These are phyloP conservation scores for Sitophilus oryzae DNA, from an alignment of 1,140 invertebrate species.

Conservation along the genomic window DNA sequence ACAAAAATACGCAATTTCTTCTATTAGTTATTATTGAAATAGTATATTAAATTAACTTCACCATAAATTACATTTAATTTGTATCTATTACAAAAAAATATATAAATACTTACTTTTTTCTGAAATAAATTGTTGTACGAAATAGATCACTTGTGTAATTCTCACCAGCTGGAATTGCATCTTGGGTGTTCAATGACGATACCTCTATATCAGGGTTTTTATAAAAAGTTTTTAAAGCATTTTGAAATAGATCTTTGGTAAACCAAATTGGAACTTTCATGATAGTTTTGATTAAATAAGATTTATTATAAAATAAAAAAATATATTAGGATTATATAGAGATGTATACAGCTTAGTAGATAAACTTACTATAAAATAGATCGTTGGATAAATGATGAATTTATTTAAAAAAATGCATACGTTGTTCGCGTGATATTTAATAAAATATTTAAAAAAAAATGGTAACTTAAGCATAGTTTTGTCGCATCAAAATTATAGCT, in stretches of 20 bases:
- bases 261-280: constrained; percentile 32
- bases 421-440: background rate
- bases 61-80: too few species aligned
- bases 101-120: constrained; percentile 21
- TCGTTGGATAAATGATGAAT: too few species aligned
- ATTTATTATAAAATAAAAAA: too few species aligned
- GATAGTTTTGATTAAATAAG: too few species aligned
- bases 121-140: constrained; percentile 30
- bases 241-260: constrained; percentile 32
- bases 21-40: too few species aligned
- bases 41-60: too few species aligned
- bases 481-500: background rate
- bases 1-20: too few species aligned
- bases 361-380: too few species aligned
- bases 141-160: constrained; percentile 38
- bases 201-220: constrained; percentile 25
- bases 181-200: constrained; percentile 25
- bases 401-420: constrained; percentile 1
- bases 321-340: too few species aligned
- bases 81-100: background rate
- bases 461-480: background rate
- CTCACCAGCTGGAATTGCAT: constrained; percentile 35
- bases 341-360: too few species aligned
- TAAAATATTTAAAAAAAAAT: background rate
- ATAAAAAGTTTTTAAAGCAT: constrained; percentile 23